Base-by-base conservation (phyloP, 2,113 vertebrate genomes). In the Motacilla tschutschensis region DNA sequence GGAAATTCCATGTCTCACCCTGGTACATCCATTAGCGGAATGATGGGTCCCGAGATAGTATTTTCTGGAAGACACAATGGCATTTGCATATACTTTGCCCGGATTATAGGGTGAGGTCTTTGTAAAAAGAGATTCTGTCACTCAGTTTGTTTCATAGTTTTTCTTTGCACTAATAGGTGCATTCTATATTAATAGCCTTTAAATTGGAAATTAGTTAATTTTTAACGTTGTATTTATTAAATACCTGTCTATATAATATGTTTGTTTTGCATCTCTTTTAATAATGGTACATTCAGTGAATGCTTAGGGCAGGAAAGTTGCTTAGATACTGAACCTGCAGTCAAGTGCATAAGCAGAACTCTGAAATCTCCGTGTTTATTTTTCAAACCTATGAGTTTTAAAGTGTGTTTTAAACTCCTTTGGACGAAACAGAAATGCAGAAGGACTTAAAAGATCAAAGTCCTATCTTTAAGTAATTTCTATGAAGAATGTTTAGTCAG, bases 51-150 rank as follows among this genome's bases (percentile, higher is more conserved):
- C 0, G 99, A 99, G 93, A 98, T 98, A 75, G 97, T 99, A 25
- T 99, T 98, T 96, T 99, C 99, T n/a, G 99, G 99, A 74, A 99
- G 99, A 81, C 99, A 99, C 95, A 98, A 98, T 19, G 98, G 99
- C 67, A 99, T 99, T 91, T 98, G 98, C 91, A 96, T 99, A 91
- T 99, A 99, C 94, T 99, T 99, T 81, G 98, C 98, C 71, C 98
- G 99, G 46, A 98, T 99, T 91, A 97, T 99, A 62, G 99, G 99
- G 99, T 99, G 70, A 97, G 97, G 89, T 88, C 60, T 85, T 85
- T 22, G 4, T 60, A 21, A 43, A 70, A 82, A 66, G 17, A 36
- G 7, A 31, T 40, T 47, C 14, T 53, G 26, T 55, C 43, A n/a
- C 17, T 64, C 25, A 9, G 0, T 69, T 65, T 26, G 4, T 59